Percentiles rank a stretch among this genome's conserved stretches.
Evolutionary conservation across 2,888 invertebrate genomes (phyloP).

Genomic region (Allygus modestus): DNA sequence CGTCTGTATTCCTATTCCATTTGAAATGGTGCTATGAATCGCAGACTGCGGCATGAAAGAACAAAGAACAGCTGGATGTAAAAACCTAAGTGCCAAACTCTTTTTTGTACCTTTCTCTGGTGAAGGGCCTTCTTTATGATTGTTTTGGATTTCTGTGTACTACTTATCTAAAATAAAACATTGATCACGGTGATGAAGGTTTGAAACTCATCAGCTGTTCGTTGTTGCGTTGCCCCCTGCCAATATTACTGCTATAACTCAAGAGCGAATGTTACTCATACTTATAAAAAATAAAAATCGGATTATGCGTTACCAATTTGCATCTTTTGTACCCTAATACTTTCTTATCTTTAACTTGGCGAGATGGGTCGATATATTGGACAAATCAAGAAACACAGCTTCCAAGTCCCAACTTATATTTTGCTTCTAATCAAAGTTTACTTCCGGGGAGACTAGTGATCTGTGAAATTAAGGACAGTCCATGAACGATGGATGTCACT

Average conservation of each 20-base stretch:
- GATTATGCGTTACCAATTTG: slow-evolving; percentile 41
- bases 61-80: slow-evolving; percentile 53
- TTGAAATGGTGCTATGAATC: slow-evolving; percentile 49
- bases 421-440: too few relatives aligned
- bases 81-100: slow-evolving; percentile 39
- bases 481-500: too few relatives aligned
- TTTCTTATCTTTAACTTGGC: not conserved
- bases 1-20: slow-evolving; percentile 41
- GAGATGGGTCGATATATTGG: too few relatives aligned
- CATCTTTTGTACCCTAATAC: slow-evolving; percentile 1
- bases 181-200: slow-evolving; percentile 43
- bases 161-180: slow-evolving; percentile 20
- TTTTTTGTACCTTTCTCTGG: slow-evolving; percentile 35
- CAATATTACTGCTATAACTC: slow-evolving; percentile 46
- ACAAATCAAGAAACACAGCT: too few relatives aligned
- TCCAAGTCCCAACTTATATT: too few relatives aligned
- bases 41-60: slow-evolving; percentile 41
- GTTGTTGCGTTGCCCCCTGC: slow-evolving; percentile 55
- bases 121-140: slow-evolving; percentile 41
- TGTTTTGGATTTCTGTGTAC: slow-evolving; percentile 28
- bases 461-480: too few relatives aligned
- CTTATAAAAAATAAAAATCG: slow-evolving; percentile 58
- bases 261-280: slow-evolving; percentile 58
- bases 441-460: too few relatives aligned
- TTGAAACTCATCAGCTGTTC: slow-evolving; percentile 42